phyloP scores from a whole-genome alignment of 1,140 invertebrate species.

The Formica selysi region DNA sequence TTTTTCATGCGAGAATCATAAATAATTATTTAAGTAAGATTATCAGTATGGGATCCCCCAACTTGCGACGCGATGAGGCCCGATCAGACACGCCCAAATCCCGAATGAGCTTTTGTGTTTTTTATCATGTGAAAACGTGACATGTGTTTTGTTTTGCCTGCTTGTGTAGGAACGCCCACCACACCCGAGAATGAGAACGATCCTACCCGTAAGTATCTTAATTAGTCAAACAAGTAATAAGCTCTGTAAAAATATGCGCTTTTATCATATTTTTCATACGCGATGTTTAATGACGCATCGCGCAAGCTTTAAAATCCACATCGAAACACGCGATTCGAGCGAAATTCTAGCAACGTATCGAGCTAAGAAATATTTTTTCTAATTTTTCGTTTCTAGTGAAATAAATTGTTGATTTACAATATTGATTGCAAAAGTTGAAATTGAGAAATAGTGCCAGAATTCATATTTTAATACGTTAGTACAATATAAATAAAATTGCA shows the following conservation, averaged over 20 bases:
- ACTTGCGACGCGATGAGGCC: slow-evolving; percentile 19
- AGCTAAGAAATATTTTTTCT: neutral
- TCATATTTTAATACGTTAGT: neutral
- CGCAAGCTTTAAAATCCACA: neutral
- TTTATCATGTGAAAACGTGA: slow-evolving; percentile 85
- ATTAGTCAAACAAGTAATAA: slow-evolving; percentile 88
- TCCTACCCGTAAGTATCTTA: slow-evolving; percentile 87
- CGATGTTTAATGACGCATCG: neutral
- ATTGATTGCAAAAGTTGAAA: slow-evolving; percentile 1
- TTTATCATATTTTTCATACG: slow-evolving; percentile 7
- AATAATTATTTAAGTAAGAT: neutral
- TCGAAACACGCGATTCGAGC: neutral
- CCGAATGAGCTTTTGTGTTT: slow-evolving; percentile 83
- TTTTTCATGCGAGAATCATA: neutral
- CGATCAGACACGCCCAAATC: slow-evolving; percentile 68
- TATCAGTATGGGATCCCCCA: neutral
- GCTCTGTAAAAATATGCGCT: slow-evolving; percentile 40
- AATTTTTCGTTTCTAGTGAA: neutral
- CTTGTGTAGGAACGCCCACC: slow-evolving; percentile 87
- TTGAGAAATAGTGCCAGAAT: neutral
- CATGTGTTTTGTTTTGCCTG: slow-evolving; percentile 86
- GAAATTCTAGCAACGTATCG: neutral
- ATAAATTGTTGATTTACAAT: neutral
- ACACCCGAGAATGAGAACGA: slow-evolving; percentile 88
- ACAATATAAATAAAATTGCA: neutral